Conservation (phyloP, 2,113 vertebrate species). For the Psettodes erumei region DNA sequence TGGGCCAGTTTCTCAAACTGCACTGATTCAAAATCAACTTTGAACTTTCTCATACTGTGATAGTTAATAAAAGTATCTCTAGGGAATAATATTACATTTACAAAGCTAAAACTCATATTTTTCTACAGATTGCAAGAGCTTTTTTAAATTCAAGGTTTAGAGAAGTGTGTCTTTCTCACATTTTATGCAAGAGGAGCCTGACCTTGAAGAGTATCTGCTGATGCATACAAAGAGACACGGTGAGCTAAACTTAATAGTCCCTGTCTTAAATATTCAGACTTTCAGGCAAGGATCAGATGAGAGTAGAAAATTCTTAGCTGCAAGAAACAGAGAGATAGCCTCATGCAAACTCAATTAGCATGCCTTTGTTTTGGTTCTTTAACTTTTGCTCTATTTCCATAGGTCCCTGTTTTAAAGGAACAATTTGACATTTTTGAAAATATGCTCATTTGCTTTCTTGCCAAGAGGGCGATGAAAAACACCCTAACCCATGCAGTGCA, state of each 20-base stretch:
- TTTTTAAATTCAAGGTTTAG: constrained; percentile 5
- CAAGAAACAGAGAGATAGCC: neutral
- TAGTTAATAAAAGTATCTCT: neutral
- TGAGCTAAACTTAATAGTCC: neutral
- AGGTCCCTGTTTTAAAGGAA: neutral
- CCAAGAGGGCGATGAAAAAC: neutral
- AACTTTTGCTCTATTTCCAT: neutral
- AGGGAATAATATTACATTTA: constrained; percentile 15
- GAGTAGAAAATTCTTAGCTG: constrained; percentile 3
- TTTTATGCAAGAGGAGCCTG: neutral
- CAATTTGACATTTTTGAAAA: neutral
- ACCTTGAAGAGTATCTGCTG: neutral
- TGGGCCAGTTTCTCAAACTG: neutral
- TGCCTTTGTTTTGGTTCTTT: neutral
- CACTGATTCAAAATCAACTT: constrained; percentile 13
- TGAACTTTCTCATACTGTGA: neutral
- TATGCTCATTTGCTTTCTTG: neutral
- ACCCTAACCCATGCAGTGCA: constrained; percentile 77
- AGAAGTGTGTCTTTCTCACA: constrained; percentile 1
- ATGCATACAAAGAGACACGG: constrained; percentile 8
- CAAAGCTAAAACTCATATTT: neutral
- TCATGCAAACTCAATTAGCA: neutral
- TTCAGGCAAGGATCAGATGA: constrained; percentile 8
- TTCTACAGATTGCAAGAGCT: neutral
- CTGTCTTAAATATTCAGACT: constrained; percentile 10